These are phyloP conservation scores for Apostichopus japonicus DNA, from an alignment of 35 echinoderm and acorn worm genomes.

Conservation along the genomic window DNA sequence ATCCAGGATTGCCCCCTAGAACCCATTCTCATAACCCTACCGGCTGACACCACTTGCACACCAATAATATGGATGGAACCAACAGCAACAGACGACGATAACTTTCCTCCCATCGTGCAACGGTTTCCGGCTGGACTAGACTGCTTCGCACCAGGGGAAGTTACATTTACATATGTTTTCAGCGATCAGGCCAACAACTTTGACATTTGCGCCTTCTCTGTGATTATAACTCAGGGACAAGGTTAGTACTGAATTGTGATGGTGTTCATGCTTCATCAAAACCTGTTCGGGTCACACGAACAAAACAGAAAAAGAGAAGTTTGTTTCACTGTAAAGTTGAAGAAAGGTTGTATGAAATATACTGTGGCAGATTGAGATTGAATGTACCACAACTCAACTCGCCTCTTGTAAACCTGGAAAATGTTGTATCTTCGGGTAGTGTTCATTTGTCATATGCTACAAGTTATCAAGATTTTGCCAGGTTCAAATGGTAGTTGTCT, in stretches of 20 bases:
- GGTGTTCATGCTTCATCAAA: too few relatives aligned
- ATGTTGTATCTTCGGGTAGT: too few relatives aligned
- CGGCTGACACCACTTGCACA: neutral
- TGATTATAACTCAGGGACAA: constrained; percentile 23
- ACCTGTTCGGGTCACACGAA: too few relatives aligned
- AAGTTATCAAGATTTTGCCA: too few relatives aligned
- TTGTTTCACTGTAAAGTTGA: neutral
- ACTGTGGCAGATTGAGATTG: too few relatives aligned
- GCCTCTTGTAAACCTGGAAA: too few relatives aligned
- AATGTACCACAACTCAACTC: too few relatives aligned
- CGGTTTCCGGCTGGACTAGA: neutral
- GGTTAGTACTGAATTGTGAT: constrained; percentile 1
- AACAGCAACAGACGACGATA: constrained; percentile 33
- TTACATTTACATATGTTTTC: constrained; percentile 31
- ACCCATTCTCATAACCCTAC: neutral
- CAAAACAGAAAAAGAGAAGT: too few relatives aligned
- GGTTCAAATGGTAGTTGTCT: too few relatives aligned
- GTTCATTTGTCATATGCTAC: too few relatives aligned
- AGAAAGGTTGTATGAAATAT: neutral
- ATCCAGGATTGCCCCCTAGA: constrained; percentile 2
- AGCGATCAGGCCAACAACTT: neutral
- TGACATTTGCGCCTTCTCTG: constrained; percentile 12
- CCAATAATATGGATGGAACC: constrained; percentile 41
- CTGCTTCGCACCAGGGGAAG: constrained; percentile 6
- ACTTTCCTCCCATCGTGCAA: neutral